Conservation (phyloP, 2,797 vertebrate genomes). For the Phrynocephalus guinanensis region DNA sequence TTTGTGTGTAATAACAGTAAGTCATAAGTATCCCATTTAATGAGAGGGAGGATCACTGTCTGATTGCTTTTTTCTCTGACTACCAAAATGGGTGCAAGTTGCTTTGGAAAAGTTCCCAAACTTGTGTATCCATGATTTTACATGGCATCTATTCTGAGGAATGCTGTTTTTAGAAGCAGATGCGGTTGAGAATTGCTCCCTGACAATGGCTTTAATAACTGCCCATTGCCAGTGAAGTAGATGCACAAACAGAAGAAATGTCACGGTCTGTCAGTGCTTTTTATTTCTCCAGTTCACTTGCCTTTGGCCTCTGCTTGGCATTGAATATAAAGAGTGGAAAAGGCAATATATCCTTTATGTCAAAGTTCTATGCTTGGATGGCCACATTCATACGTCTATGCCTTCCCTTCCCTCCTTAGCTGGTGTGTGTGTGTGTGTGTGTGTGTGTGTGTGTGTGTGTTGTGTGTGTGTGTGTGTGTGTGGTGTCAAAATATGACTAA, state of each 20-base stretch:
- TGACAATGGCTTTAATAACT: conserved; percentile 64
- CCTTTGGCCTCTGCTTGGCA: conserved; percentile 47
- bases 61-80: conserved; percentile 24
- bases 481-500: not conserved
- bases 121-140: conserved; percentile 32
- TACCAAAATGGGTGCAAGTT: conserved; percentile 43
- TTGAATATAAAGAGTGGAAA: conserved; percentile 26
- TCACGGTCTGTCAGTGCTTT: conserved; percentile 58
- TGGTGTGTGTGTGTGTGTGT: not conserved
- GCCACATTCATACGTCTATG: conserved; percentile 16
- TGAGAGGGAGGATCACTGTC: conserved; percentile 44
- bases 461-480: too few species aligned
- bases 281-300: conserved; percentile 54
- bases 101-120: conserved; percentile 53
- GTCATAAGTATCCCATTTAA: not conserved
- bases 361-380: conserved; percentile 41
- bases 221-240: conserved; percentile 57
- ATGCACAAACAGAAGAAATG: conserved; percentile 60
- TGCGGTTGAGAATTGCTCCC: conserved; percentile 58
- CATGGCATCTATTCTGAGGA: conserved; percentile 51
- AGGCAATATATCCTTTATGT: conserved; percentile 25
- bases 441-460: too few species aligned
- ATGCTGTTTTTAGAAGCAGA: conserved; percentile 61
- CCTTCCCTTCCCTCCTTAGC: conserved; percentile 26
- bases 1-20: too few species aligned